These are phyloP conservation scores for Drosophila pallidifrons DNA, from an alignment of 1,140 invertebrate species.

Conservation along the genomic window DNA sequence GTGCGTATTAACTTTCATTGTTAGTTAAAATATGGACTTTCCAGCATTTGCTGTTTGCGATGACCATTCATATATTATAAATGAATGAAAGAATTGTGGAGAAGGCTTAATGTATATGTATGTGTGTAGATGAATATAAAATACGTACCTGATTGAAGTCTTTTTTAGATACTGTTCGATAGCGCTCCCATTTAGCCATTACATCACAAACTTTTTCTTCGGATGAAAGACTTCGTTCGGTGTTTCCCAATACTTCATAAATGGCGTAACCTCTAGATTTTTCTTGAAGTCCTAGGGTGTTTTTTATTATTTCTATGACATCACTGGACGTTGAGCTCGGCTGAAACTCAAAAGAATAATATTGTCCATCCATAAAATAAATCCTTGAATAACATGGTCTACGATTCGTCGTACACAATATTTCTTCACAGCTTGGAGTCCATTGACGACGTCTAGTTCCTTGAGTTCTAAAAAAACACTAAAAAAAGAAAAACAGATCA, in stretches of 20 bases:
- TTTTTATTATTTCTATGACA: constrained; percentile 94
- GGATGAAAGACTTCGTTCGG: constrained; percentile 92
- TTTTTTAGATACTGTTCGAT: constrained; percentile 88
- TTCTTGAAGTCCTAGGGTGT: constrained; percentile 95
- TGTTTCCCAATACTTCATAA: constrained; percentile 88
- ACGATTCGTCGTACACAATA: constrained; percentile 96
- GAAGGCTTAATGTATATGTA: no score
- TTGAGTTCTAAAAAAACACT: constrained; percentile 81
- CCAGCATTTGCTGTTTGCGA: no score
- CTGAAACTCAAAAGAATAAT: constrained; percentile 97
- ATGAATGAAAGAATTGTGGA: no score
- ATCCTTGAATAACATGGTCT: constrained; percentile 96
- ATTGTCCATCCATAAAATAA: constrained; percentile 97
- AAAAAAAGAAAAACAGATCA: constrained; percentile 5
- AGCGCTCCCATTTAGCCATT: constrained; percentile 97
- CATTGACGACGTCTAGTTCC: constrained; percentile 94
- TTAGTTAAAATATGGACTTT: no score
- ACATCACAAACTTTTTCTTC: constrained; percentile 97
- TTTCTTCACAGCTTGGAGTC: constrained; percentile 97
- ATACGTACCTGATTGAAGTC: constrained; percentile 74
- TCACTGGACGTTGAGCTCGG: constrained; percentile 96
- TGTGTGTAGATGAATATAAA: no score
- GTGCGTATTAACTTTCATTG: no score
- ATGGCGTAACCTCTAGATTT: constrained; percentile 89
- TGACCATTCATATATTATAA: no score